phyloP scores from a whole-genome alignment of 1,140 invertebrate species.

The Epicauta chinensis region DNA sequence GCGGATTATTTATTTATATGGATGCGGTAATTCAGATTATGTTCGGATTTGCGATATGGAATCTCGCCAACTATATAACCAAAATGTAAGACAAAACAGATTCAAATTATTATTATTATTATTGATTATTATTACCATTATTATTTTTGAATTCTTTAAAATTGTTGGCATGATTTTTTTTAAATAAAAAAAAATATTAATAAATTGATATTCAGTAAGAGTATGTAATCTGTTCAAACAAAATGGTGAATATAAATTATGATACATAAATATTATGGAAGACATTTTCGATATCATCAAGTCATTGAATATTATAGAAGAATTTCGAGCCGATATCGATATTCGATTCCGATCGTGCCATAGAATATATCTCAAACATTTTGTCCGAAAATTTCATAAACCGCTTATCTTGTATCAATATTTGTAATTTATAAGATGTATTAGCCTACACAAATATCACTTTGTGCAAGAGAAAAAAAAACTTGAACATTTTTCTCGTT shows the following conservation, averaged over 20 bases:
- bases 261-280: slow-evolving; percentile 30
- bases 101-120: too few species aligned
- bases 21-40: slow-evolving; percentile 27
- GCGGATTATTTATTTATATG: slow-evolving; percentile 33
- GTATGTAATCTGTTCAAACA: slow-evolving; percentile 27
- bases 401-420: slow-evolving; percentile 42
- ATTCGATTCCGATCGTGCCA: slow-evolving; percentile 32
- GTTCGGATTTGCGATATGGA: slow-evolving; percentile 9
- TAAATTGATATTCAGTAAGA: not conserved
- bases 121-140: too few species aligned
- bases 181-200: too few species aligned
- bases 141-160: too few species aligned
- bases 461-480: slow-evolving; percentile 6
- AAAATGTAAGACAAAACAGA: too few species aligned
- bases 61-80: slow-evolving; percentile 19
- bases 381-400: slow-evolving; percentile 41
- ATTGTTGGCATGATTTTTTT: too few species aligned
- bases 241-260: slow-evolving; percentile 33
- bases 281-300: slow-evolving; percentile 25
- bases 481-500: slow-evolving; percentile 5
- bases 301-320: not conserved
- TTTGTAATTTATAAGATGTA: slow-evolving; percentile 41
- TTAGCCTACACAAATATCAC: slow-evolving; percentile 19
- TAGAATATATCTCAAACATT: slow-evolving; percentile 41
- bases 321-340: slow-evolving; percentile 10